phyloP scores from a whole-genome alignment of 2,888 invertebrate species.

The Drosophila sordidula region DNA sequence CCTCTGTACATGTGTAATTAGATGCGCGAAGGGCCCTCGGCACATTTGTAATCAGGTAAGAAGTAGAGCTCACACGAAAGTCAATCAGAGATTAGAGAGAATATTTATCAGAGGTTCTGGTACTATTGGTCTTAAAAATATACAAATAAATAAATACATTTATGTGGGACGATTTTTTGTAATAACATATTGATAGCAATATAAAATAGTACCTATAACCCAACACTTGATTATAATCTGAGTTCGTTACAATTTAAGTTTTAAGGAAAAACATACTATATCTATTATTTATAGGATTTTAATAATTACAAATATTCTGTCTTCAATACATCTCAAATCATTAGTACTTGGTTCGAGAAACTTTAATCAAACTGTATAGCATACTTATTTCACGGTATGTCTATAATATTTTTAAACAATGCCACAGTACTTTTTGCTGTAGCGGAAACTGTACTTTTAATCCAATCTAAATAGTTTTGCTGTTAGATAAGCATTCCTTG shows the following conservation, averaged over 20 bases:
- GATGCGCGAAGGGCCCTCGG: conserved; percentile 12
- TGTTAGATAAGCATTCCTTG: conserved; percentile 51
- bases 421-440: not conserved
- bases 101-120: too few species aligned
- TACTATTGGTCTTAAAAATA: too few species aligned
- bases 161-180: too few species aligned
- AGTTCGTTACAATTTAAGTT: too few species aligned
- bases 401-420: not conserved
- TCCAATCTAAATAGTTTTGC: conserved; percentile 20
- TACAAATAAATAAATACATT: too few species aligned
- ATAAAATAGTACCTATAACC: too few species aligned
- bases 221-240: too few species aligned
- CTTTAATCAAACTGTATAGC: conserved; percentile 8
- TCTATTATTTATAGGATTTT: too few species aligned
- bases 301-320: too few species aligned
- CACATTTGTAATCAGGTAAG: not conserved
- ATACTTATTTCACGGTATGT: not conserved
- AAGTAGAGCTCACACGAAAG: conserved; percentile 27
- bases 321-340: too few species aligned
- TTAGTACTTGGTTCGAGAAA: not conserved
- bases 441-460: conserved; percentile 55
- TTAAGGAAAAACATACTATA: too few species aligned
- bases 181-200: too few species aligned
- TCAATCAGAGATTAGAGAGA: conserved; percentile 10
- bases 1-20: conserved; percentile 38